phyloP scores from a whole-genome alignment of 1,140 invertebrate species.

The Cydia fagiglandana region DNA sequence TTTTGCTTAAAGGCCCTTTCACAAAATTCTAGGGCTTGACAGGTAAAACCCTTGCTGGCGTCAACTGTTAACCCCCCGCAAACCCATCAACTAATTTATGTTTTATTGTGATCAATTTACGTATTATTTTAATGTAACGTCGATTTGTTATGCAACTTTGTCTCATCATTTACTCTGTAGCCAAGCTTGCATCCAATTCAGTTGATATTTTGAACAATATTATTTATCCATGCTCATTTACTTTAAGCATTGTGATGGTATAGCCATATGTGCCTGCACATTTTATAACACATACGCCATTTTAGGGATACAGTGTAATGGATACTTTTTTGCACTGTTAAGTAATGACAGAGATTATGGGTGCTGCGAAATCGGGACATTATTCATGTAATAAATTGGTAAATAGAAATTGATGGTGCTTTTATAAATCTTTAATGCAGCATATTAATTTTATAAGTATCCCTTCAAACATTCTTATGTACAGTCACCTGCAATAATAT shows the following conservation, averaged over 20 bases:
- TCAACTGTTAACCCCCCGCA: no score
- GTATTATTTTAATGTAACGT: neutral
- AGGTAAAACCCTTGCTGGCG: no score
- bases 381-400: neutral
- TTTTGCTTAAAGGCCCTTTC: no score
- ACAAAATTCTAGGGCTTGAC: no score
- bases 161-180: neutral
- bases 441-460: no score
- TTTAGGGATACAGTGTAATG: neutral
- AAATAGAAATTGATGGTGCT: neutral
- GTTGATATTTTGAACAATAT: neutral
- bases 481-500: no score
- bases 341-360: neutral
- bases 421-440: neutral
- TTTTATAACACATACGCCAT: slow-evolving; percentile 1
- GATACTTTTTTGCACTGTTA: neutral
- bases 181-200: neutral
- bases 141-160: neutral
- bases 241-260: neutral
- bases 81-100: no score
- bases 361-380: neutral
- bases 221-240: neutral
- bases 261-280: neutral
- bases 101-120: no score
- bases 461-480: no score